A percentile compares a stretch with the other conserved stretches of the same genome.
Evolutionary conservation across 2,113 vertebrate species (phyloP).

Genomic region (Sisor rabdophorus): DNA sequence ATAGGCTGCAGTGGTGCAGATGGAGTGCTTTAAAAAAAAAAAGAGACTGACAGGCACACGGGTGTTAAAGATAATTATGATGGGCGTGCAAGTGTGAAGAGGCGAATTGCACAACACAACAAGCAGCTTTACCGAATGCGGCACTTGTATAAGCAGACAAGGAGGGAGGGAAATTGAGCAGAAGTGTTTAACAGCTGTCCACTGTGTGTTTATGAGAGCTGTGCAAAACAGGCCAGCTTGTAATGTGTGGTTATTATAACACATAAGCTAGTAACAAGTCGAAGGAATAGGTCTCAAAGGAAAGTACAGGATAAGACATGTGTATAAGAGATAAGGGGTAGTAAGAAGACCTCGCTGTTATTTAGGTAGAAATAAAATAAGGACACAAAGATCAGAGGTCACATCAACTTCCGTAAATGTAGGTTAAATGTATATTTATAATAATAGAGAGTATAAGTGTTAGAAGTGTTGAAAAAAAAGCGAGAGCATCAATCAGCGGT

Average conservation of each 20-base stretch:
- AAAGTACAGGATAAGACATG: not conserved
- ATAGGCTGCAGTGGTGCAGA: constrained; percentile 8
- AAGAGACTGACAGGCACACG: constrained; percentile 28
- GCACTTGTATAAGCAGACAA: constrained; percentile 8
- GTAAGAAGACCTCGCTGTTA: not conserved
- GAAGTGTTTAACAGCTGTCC: constrained; percentile 34
- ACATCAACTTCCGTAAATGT: not conserved
- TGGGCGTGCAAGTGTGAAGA: constrained; percentile 31
- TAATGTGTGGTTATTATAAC: constrained; percentile 14
- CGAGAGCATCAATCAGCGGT: too few relatives aligned
- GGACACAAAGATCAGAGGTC: not conserved
- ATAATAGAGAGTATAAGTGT: too few relatives aligned
- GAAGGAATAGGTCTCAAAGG: not conserved
- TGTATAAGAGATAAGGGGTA: not conserved
- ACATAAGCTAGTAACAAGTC: constrained; percentile 18
- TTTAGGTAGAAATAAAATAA: not conserved
- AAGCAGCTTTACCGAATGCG: constrained; percentile 3
- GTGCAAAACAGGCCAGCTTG: constrained; percentile 10
- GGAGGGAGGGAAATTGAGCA: not conserved
- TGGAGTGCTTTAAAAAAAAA: constrained; percentile 24
- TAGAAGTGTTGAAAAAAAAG: too few relatives aligned
- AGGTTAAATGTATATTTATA: not conserved
- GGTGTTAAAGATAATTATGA: constrained; percentile 33
- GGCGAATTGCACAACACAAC: constrained; percentile 8
- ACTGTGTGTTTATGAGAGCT: constrained; percentile 14